These are phyloP conservation scores for Mandrillus leucophaeus DNA, from an alignment of 2,113 vertebrate genomes.

Conservation along the genomic window DNA sequence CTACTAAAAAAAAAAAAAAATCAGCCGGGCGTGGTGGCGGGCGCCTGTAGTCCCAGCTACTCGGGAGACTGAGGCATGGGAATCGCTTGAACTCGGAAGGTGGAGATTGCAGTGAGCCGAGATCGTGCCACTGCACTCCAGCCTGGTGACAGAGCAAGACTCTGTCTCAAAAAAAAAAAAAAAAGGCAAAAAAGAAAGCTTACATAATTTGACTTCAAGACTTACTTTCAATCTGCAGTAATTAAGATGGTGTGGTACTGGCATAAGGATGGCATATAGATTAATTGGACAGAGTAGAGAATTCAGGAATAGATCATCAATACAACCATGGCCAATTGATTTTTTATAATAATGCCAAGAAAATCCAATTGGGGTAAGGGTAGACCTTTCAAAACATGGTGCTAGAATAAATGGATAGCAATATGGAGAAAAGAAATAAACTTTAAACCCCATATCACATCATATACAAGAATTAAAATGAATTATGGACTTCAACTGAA, in stretches of 20 bases:
- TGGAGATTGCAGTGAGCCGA: no score
- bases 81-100: no score
- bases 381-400: neutral
- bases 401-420: neutral
- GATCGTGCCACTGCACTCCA: no score
- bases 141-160: no score
- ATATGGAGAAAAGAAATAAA: neutral
- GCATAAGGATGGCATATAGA: neutral
- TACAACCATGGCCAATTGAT: neutral
- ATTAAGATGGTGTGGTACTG: neutral
- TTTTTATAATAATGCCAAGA: neutral
- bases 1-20: no score
- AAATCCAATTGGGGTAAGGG: neutral
- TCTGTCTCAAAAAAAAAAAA: no score
- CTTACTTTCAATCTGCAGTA: neutral
- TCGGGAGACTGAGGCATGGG: no score
- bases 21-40: rapidly evolving
- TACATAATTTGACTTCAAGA: neutral
- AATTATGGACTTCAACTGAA: neutral
- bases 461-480: neutral
- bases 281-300: neutral
- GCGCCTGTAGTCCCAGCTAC: no score
- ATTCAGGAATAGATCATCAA: neutral
- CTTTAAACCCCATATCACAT: neutral
- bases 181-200: neutral